These are phyloP conservation scores for Lasioglossum morio DNA, from an alignment of 2,888 invertebrate species.

Conservation along the genomic window DNA sequence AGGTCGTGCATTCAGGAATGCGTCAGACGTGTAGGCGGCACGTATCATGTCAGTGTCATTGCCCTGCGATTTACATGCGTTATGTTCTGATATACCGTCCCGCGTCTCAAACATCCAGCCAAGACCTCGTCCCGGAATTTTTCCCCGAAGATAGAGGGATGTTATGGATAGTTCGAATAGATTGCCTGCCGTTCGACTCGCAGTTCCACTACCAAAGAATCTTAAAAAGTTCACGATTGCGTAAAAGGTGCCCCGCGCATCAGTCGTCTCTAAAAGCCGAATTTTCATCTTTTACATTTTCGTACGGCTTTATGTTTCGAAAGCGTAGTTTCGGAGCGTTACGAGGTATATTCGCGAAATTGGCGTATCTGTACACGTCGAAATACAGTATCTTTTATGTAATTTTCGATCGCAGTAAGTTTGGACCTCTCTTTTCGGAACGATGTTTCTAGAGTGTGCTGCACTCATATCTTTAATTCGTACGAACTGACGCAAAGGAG, in stretches of 20 bases:
- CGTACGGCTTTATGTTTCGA: background rate
- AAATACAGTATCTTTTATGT: background rate
- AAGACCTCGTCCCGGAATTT: conserved; percentile 22
- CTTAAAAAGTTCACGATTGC: background rate
- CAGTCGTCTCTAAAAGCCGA: background rate
- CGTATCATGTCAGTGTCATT: conserved; percentile 73
- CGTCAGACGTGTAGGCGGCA: conserved; percentile 59
- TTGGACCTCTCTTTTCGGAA: background rate
- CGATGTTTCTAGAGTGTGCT: background rate
- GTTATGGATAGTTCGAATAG: background rate
- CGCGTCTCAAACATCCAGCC: conserved; percentile 47
- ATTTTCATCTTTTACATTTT: background rate
- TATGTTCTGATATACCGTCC: conserved; percentile 65
- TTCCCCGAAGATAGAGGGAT: background rate
- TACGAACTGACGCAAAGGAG: too few species aligned
- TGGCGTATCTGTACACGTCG: background rate
- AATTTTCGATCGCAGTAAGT: background rate
- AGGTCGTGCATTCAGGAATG: conserved; percentile 63
- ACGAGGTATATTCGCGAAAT: background rate
- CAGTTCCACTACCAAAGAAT: background rate
- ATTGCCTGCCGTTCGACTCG: background rate
- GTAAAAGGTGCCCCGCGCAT: background rate
- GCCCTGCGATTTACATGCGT: conserved; percentile 74
- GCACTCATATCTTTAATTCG: too few species aligned
- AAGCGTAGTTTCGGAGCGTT: background rate